Base-by-base conservation (phyloP, 2,113 vertebrate species). In the Myotis brandtii region DNA sequence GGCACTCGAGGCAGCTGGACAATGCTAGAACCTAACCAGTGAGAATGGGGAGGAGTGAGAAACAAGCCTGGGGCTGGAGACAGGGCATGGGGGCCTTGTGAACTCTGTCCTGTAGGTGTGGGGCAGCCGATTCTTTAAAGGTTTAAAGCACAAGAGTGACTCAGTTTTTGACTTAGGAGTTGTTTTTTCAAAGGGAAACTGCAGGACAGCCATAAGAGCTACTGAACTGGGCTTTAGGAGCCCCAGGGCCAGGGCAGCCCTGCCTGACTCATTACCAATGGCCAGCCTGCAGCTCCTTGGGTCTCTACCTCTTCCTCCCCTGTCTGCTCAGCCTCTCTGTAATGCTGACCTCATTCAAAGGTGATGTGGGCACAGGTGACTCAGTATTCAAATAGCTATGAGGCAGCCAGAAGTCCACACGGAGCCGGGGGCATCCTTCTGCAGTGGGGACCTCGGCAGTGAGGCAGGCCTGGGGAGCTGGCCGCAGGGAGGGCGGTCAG, bases 331-430 rank as follows among this genome's bases (percentile, higher is more conserved):
- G 50, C 72, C 72, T 89, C 56, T 70, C 40, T 27, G 46, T 54
- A 62, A 93, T 7, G 34, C 86, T 92, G 79, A 95, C 48, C 75
- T 94, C 54, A 66, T 27, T 50, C 70, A 91, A 92, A 89, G 40
- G 34, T 69, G 66, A 89, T 73, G 25, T 25, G 17, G 75, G 80
- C 76, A 59, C 86, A 64, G 52, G 46, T 32, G 32, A 91, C 70
- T 95, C 82, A 85, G 82, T 75, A 59, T 81, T 21, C 4, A 16
- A 66, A 43, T 25, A n/a, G 27, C 50, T 93, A 54, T 46, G 80
- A 93, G 80, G 83, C 70, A 67, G n/a, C 69, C 70, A 76, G 9
- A 64, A 89, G 86, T 9, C 46, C 62, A 56, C 5, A 10, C 0
- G 48, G 83, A 89, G 80, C 30, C 50, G 76, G 4, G 93, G 86